A percentile compares a stretch with the other conserved stretches of the same genome.
Evolutionary conservation across 2,797 vertebrate species (phyloP).

Genomic region (Lepilemur septentrionalis): DNA sequence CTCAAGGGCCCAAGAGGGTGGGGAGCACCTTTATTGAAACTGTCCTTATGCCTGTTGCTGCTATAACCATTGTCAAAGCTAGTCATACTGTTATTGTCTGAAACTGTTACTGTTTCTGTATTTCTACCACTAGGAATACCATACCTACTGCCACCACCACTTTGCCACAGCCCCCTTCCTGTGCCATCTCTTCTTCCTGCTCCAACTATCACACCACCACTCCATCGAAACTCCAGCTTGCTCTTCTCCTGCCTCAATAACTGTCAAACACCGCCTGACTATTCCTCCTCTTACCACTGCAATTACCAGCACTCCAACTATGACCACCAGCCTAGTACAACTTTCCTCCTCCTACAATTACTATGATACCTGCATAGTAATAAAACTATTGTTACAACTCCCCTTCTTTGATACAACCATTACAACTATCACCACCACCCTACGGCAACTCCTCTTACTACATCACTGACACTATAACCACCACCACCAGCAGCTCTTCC

Average conservation of each 20-base stretch:
- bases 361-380: not conserved
- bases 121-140: not conserved
- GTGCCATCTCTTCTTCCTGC: not conserved
- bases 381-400: not conserved
- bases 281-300: not conserved
- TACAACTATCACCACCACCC: not conserved
- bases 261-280: no score
- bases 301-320: no score
- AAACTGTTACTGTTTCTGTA: not conserved
- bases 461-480: not conserved
- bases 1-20: not conserved
- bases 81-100: not conserved
- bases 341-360: not conserved
- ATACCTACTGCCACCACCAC: no score
- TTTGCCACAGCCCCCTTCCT: not conserved
- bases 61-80: not conserved
- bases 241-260: not conserved
- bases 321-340: no score
- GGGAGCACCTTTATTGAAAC: not conserved
- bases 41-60: no score
- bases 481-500: no score
- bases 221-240: no score
- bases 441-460: not conserved
- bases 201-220: fast-evolving
- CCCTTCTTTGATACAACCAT: not conserved